A percentile compares a stretch with the other conserved stretches of the same genome.
phyloP scores from a whole-genome alignment of 2,797 vertebrate species.

The Scolopax rusticola region DNA sequence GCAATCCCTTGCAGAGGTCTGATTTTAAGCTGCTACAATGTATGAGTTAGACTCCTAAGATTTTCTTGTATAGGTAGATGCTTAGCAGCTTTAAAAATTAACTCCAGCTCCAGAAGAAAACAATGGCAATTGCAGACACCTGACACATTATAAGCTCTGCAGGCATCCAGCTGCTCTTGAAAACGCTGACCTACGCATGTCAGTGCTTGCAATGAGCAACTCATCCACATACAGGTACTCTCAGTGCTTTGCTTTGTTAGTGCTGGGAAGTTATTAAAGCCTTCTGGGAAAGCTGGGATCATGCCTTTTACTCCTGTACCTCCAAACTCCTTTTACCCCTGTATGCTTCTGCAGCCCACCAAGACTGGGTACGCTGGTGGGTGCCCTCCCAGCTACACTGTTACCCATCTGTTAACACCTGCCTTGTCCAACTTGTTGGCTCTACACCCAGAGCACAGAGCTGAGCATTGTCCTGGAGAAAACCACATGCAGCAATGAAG shows the following conservation, averaged over 20 bases:
- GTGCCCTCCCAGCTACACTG: neutral
- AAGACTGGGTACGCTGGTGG: neutral
- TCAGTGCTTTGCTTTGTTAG: neutral
- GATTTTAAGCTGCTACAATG: neutral
- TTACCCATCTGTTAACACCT: neutral
- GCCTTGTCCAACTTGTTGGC: neutral
- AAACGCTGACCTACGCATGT: rapidly evolving
- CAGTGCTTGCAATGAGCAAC: neutral
- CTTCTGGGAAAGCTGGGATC: neutral
- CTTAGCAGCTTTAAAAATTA: neutral
- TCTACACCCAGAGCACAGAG: neutral
- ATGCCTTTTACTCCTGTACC: neutral
- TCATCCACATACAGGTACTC: neutral
- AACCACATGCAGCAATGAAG: rapidly evolving
- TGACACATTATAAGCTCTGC: neutral
- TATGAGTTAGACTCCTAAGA: neutral
- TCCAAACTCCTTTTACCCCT: neutral
- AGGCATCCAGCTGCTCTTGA: neutral
- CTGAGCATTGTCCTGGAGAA: neutral
- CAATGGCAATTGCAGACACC: neutral
- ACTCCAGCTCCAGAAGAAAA: neutral
- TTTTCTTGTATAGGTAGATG: neutral
- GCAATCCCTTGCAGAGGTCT: neutral
- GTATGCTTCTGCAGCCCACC: neutral
- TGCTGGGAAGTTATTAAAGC: neutral